Evolutionary conservation across 2,888 invertebrate genomes (phyloP).

Genomic region (Rambutsinella grinnellia): DNA sequence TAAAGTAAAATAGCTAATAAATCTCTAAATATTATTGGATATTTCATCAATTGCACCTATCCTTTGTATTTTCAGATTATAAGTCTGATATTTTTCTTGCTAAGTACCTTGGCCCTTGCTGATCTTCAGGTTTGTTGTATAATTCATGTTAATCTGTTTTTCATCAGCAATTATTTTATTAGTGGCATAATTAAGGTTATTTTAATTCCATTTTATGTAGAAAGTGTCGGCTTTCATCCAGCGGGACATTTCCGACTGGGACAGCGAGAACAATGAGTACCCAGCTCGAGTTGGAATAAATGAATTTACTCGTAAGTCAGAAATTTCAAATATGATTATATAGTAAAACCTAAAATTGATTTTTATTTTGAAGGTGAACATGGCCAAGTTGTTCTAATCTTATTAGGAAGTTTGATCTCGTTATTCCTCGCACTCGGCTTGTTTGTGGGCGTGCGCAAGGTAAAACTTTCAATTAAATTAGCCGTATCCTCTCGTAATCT

Average conservation of each 20-base stretch:
- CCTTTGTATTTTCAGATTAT: slow-evolving; percentile 54
- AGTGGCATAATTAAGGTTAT: background rate
- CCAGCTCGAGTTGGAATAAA: slow-evolving; percentile 53
- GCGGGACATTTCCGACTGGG: slow-evolving; percentile 49
- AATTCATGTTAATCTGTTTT: background rate
- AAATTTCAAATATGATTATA: slow-evolving; percentile 10
- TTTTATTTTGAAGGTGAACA: slow-evolving; percentile 51
- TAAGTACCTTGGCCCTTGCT: slow-evolving; percentile 63
- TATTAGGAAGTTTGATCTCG: slow-evolving; percentile 59
- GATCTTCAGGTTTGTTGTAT: slow-evolving; percentile 51
- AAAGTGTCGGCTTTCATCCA: slow-evolving; percentile 61
- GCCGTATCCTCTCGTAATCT: too few species aligned
- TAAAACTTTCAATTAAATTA: too few species aligned
- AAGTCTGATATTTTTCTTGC: slow-evolving; percentile 60
- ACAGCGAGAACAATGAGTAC: slow-evolving; percentile 45
- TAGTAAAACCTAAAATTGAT: background rate
- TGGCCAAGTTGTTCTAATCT: slow-evolving; percentile 60
- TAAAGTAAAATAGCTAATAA: background rate
- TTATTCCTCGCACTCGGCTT: slow-evolving; percentile 60
- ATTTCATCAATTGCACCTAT: slow-evolving; percentile 4
- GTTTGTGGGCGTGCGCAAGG: slow-evolving; percentile 63
- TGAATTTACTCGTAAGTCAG: slow-evolving; percentile 56
- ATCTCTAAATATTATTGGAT: background rate
- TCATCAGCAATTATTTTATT: background rate
- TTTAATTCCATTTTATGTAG: background rate